These are phyloP conservation scores for Cheilosia scutellata DNA, from an alignment of 2,888 invertebrate species.

Conservation along the genomic window DNA sequence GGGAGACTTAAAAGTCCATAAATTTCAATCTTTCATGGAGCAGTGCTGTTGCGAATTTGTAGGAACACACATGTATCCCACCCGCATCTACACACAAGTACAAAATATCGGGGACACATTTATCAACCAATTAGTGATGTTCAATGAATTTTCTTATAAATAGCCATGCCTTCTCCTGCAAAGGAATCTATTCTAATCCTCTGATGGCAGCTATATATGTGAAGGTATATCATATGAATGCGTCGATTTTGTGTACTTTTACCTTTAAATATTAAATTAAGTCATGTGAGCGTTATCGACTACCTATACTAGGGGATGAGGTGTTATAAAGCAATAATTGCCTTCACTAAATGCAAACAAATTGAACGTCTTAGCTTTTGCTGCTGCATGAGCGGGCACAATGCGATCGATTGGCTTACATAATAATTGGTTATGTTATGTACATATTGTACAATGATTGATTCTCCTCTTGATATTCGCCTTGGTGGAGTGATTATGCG, in stretches of 20 bases:
- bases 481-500: neutral
- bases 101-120: constrained; percentile 46
- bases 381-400: constrained; percentile 12
- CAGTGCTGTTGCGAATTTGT: constrained; percentile 38
- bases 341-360: constrained; percentile 40
- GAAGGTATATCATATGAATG: constrained; percentile 10
- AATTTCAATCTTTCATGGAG: constrained; percentile 52
- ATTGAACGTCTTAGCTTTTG: constrained; percentile 26
- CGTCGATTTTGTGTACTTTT: constrained; percentile 28
- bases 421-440: constrained; percentile 5
- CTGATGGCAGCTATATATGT: constrained; percentile 16
- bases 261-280: constrained; percentile 9
- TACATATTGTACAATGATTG: neutral
- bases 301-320: neutral
- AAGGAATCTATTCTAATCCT: constrained; percentile 8
- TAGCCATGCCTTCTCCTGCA: constrained; percentile 22
- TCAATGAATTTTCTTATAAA: constrained; percentile 63
- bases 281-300: neutral
- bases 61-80: constrained; percentile 19
- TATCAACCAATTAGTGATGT: constrained; percentile 66
- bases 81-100: neutral
- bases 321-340: constrained; percentile 28
- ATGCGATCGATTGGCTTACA: constrained; percentile 17
- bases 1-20: constrained; percentile 51
- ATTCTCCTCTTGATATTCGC: neutral